phyloP scores from a whole-genome alignment of 2,113 vertebrate genomes.

The Noturus placidus region DNA sequence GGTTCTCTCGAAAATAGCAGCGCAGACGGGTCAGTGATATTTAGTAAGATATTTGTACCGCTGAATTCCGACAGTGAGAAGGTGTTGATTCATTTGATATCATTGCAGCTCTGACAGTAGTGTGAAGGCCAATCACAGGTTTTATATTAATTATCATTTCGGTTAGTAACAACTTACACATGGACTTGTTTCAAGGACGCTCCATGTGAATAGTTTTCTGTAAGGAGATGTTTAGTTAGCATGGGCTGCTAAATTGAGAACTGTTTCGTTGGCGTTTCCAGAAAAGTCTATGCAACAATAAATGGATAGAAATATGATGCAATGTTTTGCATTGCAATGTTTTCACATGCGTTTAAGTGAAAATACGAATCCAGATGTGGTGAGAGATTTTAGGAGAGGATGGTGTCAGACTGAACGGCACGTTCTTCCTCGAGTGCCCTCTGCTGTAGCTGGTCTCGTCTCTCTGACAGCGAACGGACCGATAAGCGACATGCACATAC shows the following conservation, averaged over 20 bases:
- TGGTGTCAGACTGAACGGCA: slow-evolving; percentile 40
- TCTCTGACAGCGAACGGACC: slow-evolving; percentile 58
- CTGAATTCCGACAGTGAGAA: neutral
- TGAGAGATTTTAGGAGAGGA: slow-evolving; percentile 39
- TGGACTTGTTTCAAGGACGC: no score
- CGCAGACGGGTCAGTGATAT: neutral
- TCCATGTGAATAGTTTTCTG: no score
- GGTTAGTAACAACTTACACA: no score
- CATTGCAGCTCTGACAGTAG: neutral
- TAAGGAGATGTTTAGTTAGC: neutral
- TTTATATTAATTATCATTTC: neutral
- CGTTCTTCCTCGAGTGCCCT: slow-evolving; percentile 51
- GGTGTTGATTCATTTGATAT: neutral
- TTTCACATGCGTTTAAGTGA: neutral
- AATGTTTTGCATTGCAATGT: neutral
- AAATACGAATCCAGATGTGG: slow-evolving; percentile 14
- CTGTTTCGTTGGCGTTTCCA: no score
- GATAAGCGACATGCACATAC: slow-evolving; percentile 56
- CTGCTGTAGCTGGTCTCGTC: slow-evolving; percentile 52
- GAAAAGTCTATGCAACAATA: no score
- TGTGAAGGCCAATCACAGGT: neutral
- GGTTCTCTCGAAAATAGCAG: neutral
- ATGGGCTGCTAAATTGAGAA: no score
- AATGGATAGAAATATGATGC: neutral
- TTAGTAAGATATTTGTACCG: neutral